A percentile compares a stretch with the other conserved stretches of the same genome.
phyloP scores from a whole-genome alignment of 2,113 vertebrate genomes.

The Lampris incognitus region DNA sequence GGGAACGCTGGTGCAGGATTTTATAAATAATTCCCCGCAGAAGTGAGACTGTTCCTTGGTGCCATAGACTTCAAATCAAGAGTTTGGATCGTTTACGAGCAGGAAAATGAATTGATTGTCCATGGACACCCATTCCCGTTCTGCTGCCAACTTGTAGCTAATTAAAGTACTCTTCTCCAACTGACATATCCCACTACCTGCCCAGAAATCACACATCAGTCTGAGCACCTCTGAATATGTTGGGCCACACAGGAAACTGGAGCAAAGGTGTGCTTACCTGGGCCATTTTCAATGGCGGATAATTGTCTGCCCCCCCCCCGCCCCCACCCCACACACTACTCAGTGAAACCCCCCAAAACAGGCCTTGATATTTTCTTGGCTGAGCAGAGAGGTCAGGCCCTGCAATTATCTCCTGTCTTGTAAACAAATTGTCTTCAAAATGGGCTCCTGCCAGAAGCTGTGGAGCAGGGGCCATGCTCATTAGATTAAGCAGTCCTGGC shows the following conservation, averaged over 20 bases:
- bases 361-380: constrained; percentile 59
- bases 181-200: neutral
- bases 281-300: constrained; percentile 52
- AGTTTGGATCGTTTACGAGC: constrained; percentile 28
- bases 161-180: constrained; percentile 45
- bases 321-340: neutral
- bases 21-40: constrained; percentile 8
- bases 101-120: constrained; percentile 38
- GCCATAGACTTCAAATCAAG: constrained; percentile 12
- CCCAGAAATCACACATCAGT: neutral
- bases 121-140: constrained; percentile 18
- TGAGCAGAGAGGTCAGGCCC: constrained; percentile 53
- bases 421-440: constrained; percentile 75
- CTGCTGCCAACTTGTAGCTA: constrained; percentile 36
- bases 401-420: constrained; percentile 70
- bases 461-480: constrained; percentile 47
- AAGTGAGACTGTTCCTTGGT: neutral
- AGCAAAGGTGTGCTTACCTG: constrained; percentile 20
- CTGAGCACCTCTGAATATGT: constrained; percentile 8
- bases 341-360: constrained; percentile 45
- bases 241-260: constrained; percentile 19
- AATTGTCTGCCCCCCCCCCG: constrained; percentile 58
- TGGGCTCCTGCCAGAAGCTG: constrained; percentile 61
- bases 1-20: neutral
- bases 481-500: constrained; percentile 51